Evolutionary conservation across 2,888 invertebrate genomes (phyloP), one percentile per base, ranked within the genome.

Genomic region (Xanthorhoe spadicearia): DNA sequence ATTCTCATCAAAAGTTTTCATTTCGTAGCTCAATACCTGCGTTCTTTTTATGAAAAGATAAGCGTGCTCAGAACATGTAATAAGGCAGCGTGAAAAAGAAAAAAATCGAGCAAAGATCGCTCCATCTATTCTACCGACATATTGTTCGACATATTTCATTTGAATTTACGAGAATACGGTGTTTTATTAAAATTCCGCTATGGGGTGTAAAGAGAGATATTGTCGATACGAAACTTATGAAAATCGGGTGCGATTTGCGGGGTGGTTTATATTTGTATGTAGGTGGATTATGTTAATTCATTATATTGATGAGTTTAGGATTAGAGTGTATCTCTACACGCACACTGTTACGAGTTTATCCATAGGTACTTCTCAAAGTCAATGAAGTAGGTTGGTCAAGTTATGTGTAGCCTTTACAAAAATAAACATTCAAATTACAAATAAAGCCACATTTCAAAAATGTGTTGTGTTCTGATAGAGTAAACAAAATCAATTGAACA

Each of bases 161-260:
- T 80, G 73, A 78, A 81, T 83, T 81, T 79, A 77, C 75, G 77
- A 79, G 78, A 63, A 61, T 68, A 67, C 77, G 79, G 83, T 78
- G 82, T 81, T 87, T 84, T 88, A 87, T 78, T 87, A 87, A 85
- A 84, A 74, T 69, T 72, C 78, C 80, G 77, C 77, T 75, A 78
- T 73, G 74, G 78, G 77, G 77, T 76, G 80, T 78, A 77, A 77
- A 78, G 77, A 77, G 65, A 68, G 49, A 80, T 81, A 81, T 83
- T 77, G 77, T 74, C 68, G 68, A 59, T 62, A 23, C 32, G 61
- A 56, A 61, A 59, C 64, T 67, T 69, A 68, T 66, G 68, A 66
- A 63, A 68, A 66, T 69, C 54, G 56, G 65, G 56, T 55, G 61
- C 49, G 51, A 59, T 49, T 59, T 28, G 13, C 5, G 35, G 32